Evolutionary conservation across 2,888 invertebrate genomes (phyloP).

Genomic region (Drosophila kuntzei): DNA sequence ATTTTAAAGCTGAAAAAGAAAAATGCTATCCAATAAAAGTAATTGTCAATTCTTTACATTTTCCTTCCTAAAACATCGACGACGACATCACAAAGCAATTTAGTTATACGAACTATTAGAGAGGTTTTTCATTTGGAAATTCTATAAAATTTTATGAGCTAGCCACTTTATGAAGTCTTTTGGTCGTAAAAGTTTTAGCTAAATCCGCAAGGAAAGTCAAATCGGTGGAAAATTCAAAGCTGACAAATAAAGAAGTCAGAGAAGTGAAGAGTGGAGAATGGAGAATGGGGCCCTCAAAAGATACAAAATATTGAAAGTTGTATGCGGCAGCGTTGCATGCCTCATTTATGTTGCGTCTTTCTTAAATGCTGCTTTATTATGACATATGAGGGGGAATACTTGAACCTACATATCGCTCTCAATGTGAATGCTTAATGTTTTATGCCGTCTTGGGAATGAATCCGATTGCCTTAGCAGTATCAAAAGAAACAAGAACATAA

Average conservation of each 20-base stretch:
- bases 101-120: background rate
- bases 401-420: conserved; percentile 3
- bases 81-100: background rate
- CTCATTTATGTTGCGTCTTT: conserved; percentile 48
- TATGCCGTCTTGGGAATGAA: conserved; percentile 34
- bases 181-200: conserved; percentile 39
- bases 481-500: conserved; percentile 3
- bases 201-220: conserved; percentile 22
- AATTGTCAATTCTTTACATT: background rate
- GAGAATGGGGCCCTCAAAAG: conserved; percentile 9
- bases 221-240: conserved; percentile 9
- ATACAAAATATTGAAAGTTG: conserved; percentile 17
- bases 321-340: conserved; percentile 39
- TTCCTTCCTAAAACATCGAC: no score
- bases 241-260: conserved; percentile 8
- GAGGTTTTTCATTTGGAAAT: conserved; percentile 11
- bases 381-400: conserved; percentile 24
- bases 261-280: background rate
- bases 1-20: background rate
- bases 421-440: conserved; percentile 18
- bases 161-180: conserved; percentile 33
- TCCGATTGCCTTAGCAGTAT: conserved; percentile 19
- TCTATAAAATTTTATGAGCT: conserved; percentile 30
- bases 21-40: background rate
- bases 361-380: conserved; percentile 37